These are phyloP conservation scores for Discoglossus pictus DNA, from an alignment of 2,797 vertebrate genomes.

Conservation along the genomic window DNA sequence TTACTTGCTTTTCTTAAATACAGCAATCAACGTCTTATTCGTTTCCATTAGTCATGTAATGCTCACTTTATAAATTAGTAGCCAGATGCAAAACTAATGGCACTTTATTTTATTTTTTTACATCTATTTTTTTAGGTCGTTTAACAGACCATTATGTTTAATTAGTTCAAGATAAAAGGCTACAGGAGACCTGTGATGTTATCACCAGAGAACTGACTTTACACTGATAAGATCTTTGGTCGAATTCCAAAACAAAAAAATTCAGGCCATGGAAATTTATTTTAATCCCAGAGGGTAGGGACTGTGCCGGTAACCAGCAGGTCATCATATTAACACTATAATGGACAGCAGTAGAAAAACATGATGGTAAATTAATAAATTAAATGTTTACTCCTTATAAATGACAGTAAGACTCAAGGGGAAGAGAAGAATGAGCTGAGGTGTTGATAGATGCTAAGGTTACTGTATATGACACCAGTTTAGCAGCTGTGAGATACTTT, in stretches of 20 bases:
- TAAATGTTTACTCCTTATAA: constrained; percentile 13
- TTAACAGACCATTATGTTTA: background rate
- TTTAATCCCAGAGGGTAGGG: background rate
- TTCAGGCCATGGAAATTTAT: background rate
- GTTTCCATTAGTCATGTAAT: no score
- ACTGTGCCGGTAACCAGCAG: no score
- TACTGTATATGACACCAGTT: constrained; percentile 1
- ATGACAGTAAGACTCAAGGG: constrained; percentile 16
- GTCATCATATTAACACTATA: no score
- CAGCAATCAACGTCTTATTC: no score
- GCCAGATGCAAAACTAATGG: no score
- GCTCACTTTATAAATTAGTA: no score
- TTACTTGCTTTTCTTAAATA: no score
- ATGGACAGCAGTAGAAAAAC: no score
- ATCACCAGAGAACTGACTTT: background rate
- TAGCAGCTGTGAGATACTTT: constrained; percentile 14
- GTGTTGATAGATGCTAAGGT: constrained; percentile 10
- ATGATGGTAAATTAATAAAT: no score
- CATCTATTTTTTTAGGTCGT: constrained; percentile 6
- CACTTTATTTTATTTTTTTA: no score
- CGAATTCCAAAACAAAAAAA: no score
- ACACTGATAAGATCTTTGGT: constrained; percentile 1
- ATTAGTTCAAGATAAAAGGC: background rate
- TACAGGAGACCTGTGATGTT: background rate
- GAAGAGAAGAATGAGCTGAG: constrained; percentile 7